Conservation (phyloP, 2,113 vertebrate species). For the Eulemur macaco region DNA sequence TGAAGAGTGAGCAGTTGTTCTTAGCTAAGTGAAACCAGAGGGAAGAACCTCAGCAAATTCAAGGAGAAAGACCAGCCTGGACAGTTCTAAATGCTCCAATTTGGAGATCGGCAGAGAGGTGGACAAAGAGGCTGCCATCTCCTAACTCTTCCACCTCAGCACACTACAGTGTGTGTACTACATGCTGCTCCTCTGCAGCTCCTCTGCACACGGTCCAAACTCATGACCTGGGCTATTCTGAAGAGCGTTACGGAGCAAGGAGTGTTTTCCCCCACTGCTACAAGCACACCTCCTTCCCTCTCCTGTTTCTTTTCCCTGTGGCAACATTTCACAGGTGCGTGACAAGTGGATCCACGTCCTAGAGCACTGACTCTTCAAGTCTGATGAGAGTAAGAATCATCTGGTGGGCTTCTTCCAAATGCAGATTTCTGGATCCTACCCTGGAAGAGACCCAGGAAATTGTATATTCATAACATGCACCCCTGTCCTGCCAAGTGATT, state of each 20-base stretch:
- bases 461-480: background rate
- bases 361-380: background rate
- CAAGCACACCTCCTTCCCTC: background rate
- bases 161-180: no score
- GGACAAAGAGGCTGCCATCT: background rate
- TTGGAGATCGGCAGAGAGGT: background rate
- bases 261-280: no score
- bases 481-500: background rate
- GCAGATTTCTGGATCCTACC: background rate
- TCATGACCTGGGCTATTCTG: background rate
- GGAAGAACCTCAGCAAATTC: background rate
- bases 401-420: background rate
- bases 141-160: background rate
- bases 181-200: background rate
- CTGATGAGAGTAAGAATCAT: background rate
- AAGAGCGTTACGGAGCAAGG: background rate
- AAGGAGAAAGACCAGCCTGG: background rate
- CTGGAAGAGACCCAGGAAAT: background rate
- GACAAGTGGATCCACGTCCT: background rate
- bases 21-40: background rate
- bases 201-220: background rate
- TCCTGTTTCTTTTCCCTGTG: background rate
- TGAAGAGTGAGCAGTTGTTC: background rate
- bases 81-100: background rate
- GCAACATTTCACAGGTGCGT: background rate